These are phyloP conservation scores for Tethya wilhelma DNA, from an alignment of 37 sponge, comb jelly and placozoan genomes.

Conservation along the genomic window DNA sequence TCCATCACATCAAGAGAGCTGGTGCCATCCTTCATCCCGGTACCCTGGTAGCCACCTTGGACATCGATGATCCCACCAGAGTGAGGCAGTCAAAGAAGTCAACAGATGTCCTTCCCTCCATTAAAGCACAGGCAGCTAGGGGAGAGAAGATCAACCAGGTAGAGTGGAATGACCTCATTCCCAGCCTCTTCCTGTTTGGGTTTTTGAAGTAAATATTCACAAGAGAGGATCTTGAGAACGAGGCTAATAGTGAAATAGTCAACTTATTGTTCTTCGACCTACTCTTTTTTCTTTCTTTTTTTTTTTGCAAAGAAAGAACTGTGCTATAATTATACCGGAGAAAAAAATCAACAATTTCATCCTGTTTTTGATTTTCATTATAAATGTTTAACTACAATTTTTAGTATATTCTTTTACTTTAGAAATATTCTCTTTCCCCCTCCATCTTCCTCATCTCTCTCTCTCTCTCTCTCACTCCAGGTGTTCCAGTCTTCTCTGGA, in stretches of 20 bases:
- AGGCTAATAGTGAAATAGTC: too few relatives aligned
- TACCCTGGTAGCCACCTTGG: slow-evolving; percentile 83
- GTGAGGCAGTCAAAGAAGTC: slow-evolving; percentile 57
- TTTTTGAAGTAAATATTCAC: too few relatives aligned
- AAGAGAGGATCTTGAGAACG: too few relatives aligned
- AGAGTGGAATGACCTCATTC: slow-evolving; percentile 2
- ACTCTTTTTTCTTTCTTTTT: too few relatives aligned
- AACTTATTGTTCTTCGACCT: too few relatives aligned
- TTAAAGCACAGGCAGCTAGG: slow-evolving; percentile 4
- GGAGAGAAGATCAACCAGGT: slow-evolving; percentile 78
- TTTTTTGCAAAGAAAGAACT: too few relatives aligned
- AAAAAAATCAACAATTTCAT: too few relatives aligned
- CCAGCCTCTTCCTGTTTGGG: too few relatives aligned
- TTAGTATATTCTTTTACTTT: too few relatives aligned
- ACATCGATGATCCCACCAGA: slow-evolving; percentile 86
- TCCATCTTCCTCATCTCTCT: neutral
- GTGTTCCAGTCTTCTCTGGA: slow-evolving; percentile 59
- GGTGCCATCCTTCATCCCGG: slow-evolving; percentile 94
- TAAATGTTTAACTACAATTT: too few relatives aligned
- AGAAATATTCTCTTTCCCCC: slow-evolving; percentile 1
- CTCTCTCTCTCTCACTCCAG: slow-evolving; percentile 32
- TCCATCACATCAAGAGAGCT: slow-evolving; percentile 76
- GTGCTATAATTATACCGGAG: too few relatives aligned
- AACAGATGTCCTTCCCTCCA: slow-evolving; percentile 59
- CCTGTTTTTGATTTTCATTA: too few relatives aligned